Base-by-base conservation (phyloP, 2,113 vertebrate genomes). In the Myrmophylax atrothorax region DNA sequence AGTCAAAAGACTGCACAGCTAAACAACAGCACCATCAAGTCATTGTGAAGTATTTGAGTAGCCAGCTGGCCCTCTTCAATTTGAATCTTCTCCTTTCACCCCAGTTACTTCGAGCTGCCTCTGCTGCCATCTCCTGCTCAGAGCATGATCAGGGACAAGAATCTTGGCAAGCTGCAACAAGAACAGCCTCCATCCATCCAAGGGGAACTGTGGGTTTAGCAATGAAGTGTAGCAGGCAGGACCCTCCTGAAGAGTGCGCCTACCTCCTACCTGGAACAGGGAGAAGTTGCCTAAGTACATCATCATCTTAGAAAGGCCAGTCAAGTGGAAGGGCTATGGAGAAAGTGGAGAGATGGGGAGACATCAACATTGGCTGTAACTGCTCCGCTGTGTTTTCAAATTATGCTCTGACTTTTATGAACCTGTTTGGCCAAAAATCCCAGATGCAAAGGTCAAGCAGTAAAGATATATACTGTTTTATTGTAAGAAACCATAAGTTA, bases 101-200 rank as follows among this genome's bases (percentile, higher is more conserved):
- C 64, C 20, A 52, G 19, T 26, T 84, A 29, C 64, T 94, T 87
- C 66, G 53, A 74, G 81, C 69, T 93, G 73, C 64, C 80, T 95
- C 93, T 96, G 84, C 95, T 93, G 81, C 92, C 89, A 95, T 89
- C 81, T 96, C 77, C 92, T 93, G 84, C 91, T 78, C 84, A 87
- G 31, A 94, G 14, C 16, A 81, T 0, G 1, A 60, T 29, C 64
- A 89, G 50, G 77, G 73, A 81, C 70, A 88, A 72, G 12, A 7
- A 50, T 74, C 67, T 69, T 84, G 46, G 59, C 35, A 72, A 37
- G 29, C 67, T 58, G 38, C 69, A 63, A 47, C 2, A 60, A 53
- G 24, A 73, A 29, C 31, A 49, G 18, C 12, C 12, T 81, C 52
- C 52, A 47, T 31, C 35, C 38, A 23, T 18, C 49, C 19, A 64